phyloP scores from a whole-genome alignment of 2,888 invertebrate genomes.

The Ephialtes manifestator region DNA sequence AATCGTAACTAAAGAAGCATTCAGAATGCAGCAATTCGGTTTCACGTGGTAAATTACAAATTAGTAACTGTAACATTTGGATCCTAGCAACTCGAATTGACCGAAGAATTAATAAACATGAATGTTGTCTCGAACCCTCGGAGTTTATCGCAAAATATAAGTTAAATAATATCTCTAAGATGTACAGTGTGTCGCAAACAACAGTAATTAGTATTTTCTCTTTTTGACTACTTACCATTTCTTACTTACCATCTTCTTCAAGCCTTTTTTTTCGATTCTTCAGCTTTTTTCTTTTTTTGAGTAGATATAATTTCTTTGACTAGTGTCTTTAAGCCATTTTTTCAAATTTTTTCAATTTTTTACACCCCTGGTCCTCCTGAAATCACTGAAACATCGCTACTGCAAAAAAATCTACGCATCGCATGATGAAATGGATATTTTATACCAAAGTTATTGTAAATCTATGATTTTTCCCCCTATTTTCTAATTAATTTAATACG shows the following conservation, averaged over 20 bases:
- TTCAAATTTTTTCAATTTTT: too few relatives aligned
- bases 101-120: slow-evolving; percentile 13
- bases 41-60: slow-evolving; percentile 68
- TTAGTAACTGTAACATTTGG: slow-evolving; percentile 71
- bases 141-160: slow-evolving; percentile 2
- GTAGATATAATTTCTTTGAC: too few relatives aligned
- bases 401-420: slow-evolving; percentile 32
- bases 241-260: slow-evolving; percentile 58
- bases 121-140: slow-evolving; percentile 26
- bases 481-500: neutral
- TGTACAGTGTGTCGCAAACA: slow-evolving; percentile 8
- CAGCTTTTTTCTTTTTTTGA: too few relatives aligned
- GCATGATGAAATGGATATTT: slow-evolving; percentile 38
- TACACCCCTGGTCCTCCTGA: slow-evolving; percentile 31
- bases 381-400: neutral
- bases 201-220: slow-evolving; percentile 9
- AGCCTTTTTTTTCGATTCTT: slow-evolving; percentile 26
- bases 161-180: slow-evolving; percentile 19
- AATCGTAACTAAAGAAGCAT: slow-evolving; percentile 47
- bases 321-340: too few relatives aligned
- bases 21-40: slow-evolving; percentile 72
- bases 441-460: slow-evolving; percentile 32
- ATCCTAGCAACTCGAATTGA: slow-evolving; percentile 58
- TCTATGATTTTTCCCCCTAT: slow-evolving; percentile 24
- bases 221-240: slow-evolving; percentile 47